These are phyloP conservation scores for Mellilla xanthometata DNA, from an alignment of 2,888 invertebrate genomes.

Conservation along the genomic window DNA sequence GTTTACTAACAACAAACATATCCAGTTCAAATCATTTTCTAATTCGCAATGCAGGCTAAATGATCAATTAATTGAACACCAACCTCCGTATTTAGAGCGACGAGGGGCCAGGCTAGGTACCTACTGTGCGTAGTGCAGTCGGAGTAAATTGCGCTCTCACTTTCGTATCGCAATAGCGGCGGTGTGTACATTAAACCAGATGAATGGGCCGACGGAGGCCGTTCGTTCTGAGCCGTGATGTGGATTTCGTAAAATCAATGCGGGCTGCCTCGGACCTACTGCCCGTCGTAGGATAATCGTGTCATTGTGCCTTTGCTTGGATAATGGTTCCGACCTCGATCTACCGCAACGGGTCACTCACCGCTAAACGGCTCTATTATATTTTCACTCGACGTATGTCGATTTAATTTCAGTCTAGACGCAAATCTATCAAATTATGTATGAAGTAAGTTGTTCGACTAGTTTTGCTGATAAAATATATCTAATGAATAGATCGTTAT, in stretches of 20 bases:
- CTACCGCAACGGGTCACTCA: conserved; percentile 56
- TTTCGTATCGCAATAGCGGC: conserved; percentile 76
- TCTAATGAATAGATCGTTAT: too few relatives aligned
- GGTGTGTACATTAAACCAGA: conserved; percentile 79
- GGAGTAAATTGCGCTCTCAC: conserved; percentile 79
- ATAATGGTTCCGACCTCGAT: conserved; percentile 60
- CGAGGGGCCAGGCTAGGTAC: conserved; percentile 30
- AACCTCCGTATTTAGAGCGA: conserved; percentile 63
- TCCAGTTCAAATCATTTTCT: conserved; percentile 9
- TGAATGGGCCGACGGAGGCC: conserved; percentile 77
- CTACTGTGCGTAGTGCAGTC: conserved; percentile 65
- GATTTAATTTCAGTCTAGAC: conserved; percentile 31
- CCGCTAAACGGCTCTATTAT: conserved; percentile 59
- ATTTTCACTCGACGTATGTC: conserved; percentile 54
- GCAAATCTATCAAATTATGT: not conserved
- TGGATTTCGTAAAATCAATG: conserved; percentile 80
- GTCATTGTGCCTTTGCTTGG: conserved; percentile 67
- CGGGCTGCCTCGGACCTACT: conserved; percentile 61
- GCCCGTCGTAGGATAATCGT: conserved; percentile 65
- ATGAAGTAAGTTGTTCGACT: not conserved
- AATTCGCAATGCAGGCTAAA: conserved; percentile 18
- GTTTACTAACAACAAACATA: conserved; percentile 7
- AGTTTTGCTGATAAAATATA: not conserved
- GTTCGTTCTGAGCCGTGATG: conserved; percentile 75
- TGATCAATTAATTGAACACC: conserved; percentile 44